Evolutionary conservation across 2,113 vertebrate species (phyloP).

Genomic region (Anser brachyrhynchus): DNA sequence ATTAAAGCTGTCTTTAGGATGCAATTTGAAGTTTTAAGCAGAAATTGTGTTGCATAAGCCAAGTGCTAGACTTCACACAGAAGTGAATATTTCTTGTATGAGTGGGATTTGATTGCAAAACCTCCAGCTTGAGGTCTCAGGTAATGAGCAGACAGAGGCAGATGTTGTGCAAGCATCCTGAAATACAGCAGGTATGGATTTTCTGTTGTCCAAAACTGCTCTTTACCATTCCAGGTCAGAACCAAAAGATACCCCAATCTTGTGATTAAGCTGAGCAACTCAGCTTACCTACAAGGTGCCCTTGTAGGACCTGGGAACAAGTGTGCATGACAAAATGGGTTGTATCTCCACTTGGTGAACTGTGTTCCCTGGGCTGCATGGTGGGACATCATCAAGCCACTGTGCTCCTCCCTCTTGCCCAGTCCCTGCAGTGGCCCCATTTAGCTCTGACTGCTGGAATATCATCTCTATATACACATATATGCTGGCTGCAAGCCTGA

Average conservation of each 20-base stretch:
- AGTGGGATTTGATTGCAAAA: neutral
- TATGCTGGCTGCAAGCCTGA: neutral
- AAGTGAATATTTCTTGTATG: neutral
- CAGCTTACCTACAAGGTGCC: too few species aligned
- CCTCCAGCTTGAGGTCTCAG: neutral
- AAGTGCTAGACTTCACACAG: neutral
- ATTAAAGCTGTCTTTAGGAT: neutral
- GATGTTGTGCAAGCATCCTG: neutral
- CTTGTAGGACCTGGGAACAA: neutral
- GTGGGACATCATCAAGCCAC: neutral
- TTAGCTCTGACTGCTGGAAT: neutral
- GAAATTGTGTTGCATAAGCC: neutral
- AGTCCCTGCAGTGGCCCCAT: neutral
- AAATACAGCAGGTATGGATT: neutral
- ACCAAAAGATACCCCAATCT: neutral
- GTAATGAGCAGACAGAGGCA: neutral
- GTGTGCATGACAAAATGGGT: neutral
- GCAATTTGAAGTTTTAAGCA: neutral
- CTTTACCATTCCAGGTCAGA: neutral
- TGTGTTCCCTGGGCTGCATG: neutral
- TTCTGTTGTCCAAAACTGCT: neutral
- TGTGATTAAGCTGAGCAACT: neutral
- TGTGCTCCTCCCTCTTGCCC: neutral
- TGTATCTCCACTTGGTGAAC: neutral
- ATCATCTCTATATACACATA: neutral